phyloP scores from a whole-genome alignment of 2,797 vertebrate genomes.

The Neosilurus mollespiculum region DNA sequence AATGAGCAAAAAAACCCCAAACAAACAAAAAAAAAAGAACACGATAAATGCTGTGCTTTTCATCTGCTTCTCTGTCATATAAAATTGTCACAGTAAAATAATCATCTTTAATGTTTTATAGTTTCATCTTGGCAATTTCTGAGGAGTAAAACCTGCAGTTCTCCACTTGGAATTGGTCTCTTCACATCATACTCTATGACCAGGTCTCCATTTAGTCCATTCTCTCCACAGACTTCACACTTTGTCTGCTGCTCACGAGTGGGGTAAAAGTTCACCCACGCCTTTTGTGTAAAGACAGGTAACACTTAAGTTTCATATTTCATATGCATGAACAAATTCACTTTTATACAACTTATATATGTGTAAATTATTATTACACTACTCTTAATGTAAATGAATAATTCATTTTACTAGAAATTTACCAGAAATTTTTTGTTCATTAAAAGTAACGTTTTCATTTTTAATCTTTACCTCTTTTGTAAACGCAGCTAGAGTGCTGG shows the following conservation, averaged over 20 bases:
- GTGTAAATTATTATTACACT: neutral
- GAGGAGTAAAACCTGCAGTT: too few relatives aligned
- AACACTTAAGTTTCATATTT: neutral
- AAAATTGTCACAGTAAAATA: neutral
- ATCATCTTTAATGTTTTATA: neutral
- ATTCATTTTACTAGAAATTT: neutral
- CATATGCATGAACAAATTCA: neutral
- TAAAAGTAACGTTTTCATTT: neutral
- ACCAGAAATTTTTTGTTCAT: neutral
- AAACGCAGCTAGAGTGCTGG: slow-evolving; percentile 50
- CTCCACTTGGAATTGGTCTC: too few relatives aligned
- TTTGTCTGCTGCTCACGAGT: slow-evolving; percentile 69
- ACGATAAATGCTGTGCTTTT: neutral
- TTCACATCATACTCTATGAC: slow-evolving; percentile 74
- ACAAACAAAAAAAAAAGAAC: neutral
- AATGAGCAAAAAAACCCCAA: neutral
- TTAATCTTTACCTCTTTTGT: neutral
- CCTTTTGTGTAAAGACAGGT: slow-evolving; percentile 63
- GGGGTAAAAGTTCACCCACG: slow-evolving; percentile 71
- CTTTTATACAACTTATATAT: too few relatives aligned
- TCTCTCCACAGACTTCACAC: slow-evolving; percentile 66
- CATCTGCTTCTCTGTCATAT: neutral
- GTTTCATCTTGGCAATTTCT: neutral
- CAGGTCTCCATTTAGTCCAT: slow-evolving; percentile 75
- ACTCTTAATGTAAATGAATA: neutral